A percentile compares a stretch with the other conserved stretches of the same genome.
Evolutionary conservation across 2,113 vertebrate genomes (phyloP).

Genomic region (Cromileptes altivelis): DNA sequence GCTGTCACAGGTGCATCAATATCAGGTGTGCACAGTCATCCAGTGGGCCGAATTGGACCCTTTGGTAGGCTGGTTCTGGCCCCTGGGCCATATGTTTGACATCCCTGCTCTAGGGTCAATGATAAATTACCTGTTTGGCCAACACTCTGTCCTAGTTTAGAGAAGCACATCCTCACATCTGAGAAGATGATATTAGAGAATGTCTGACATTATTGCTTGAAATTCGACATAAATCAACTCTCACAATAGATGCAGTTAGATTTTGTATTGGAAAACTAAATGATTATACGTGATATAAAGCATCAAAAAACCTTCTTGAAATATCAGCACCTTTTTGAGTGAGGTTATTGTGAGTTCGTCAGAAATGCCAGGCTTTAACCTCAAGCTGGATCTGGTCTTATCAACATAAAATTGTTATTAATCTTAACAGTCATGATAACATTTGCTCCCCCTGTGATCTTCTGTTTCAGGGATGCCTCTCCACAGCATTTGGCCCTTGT

Average conservation of each 20-base stretch:
- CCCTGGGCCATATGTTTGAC: too few species aligned
- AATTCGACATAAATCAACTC: not conserved
- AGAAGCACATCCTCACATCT: not conserved
- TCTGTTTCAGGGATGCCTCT: constrained; percentile 70
- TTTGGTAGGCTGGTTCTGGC: too few species aligned
- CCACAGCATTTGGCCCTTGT: constrained; percentile 68
- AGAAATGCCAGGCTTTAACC: not conserved
- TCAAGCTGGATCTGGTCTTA: not conserved
- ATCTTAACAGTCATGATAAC: not conserved
- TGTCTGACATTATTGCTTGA: not conserved
- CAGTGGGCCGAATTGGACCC: too few species aligned
- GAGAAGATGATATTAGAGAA: not conserved
- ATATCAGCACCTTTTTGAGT: not conserved
- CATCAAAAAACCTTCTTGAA: not conserved
- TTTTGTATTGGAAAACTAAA: not conserved
- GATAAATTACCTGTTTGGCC: too few species aligned
- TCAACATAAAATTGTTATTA: not conserved
- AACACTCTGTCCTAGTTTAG: not conserved
- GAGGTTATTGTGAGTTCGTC: not conserved
- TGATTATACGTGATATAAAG: too few species aligned
- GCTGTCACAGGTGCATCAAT: too few species aligned
- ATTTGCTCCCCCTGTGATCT: not conserved
- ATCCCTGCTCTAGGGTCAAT: too few species aligned
- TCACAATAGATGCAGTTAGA: not conserved
- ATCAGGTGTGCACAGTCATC: too few species aligned